Evolutionary conservation across 2,797 vertebrate genomes (phyloP).

Genomic region (Acrocephalus scirpaceus): DNA sequence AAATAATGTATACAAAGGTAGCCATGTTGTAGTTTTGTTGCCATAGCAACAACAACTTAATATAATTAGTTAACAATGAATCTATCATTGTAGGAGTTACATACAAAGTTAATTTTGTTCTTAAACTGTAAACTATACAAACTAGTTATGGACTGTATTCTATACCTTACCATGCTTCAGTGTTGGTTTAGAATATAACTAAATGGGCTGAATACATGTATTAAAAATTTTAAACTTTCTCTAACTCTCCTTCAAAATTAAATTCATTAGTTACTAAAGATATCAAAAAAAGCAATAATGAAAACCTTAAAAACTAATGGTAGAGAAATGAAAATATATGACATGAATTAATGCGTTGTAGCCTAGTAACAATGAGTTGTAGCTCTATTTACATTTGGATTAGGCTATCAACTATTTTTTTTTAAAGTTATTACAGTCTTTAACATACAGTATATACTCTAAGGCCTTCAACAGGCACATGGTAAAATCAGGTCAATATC

Average conservation of each 20-base stretch:
- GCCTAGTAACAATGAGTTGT: slow-evolving; percentile 73
- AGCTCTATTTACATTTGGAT: slow-evolving; percentile 82
- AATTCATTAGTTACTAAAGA: slow-evolving; percentile 79
- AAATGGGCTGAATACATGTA: slow-evolving; percentile 74
- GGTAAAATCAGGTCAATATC: slow-evolving; percentile 85
- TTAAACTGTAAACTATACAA: slow-evolving; percentile 89
- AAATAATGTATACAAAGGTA: slow-evolving; percentile 96
- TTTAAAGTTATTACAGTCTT: slow-evolving; percentile 73
- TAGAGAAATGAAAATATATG: slow-evolving; percentile 72
- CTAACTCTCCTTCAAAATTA: slow-evolving; percentile 86
- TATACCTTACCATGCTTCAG: slow-evolving; percentile 83
- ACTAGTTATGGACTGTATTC: slow-evolving; percentile 83
- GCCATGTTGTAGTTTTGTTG: slow-evolving; percentile 99
- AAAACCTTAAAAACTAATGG: slow-evolving; percentile 76
- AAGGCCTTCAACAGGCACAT: slow-evolving; percentile 81
- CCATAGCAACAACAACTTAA: slow-evolving; percentile 92
- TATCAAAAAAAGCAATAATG: slow-evolving; percentile 73
- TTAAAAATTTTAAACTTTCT: slow-evolving; percentile 80
- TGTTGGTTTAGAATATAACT: slow-evolving; percentile 75
- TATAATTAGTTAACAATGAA: slow-evolving; percentile 92
- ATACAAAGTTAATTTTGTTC: slow-evolving; percentile 89
- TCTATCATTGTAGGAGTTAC: slow-evolving; percentile 89
- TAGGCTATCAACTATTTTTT: slow-evolving; percentile 75
- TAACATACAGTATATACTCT: slow-evolving; percentile 81
- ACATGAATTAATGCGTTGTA: slow-evolving; percentile 73